These are phyloP conservation scores for Acanthoscelides obtectus DNA, from an alignment of 2,888 invertebrate genomes.

Conservation along the genomic window DNA sequence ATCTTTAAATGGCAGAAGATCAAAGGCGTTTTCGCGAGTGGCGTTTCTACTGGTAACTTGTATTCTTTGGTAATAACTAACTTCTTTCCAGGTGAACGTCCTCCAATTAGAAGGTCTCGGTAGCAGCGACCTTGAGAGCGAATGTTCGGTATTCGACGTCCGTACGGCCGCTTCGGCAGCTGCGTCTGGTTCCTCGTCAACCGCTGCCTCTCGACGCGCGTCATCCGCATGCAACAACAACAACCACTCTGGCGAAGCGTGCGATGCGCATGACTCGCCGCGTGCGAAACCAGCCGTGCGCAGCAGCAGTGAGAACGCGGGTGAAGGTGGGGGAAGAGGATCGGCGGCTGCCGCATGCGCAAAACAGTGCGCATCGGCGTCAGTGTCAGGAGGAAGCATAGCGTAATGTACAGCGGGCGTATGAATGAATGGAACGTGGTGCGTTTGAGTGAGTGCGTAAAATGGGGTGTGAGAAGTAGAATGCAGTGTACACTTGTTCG, in stretches of 20 bases:
- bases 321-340: slow-evolving; percentile 52
- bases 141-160: slow-evolving; percentile 57
- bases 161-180: slow-evolving; percentile 45
- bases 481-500: neutral
- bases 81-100: slow-evolving; percentile 40
- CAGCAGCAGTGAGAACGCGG: slow-evolving; percentile 53
- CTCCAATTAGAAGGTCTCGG: slow-evolving; percentile 52
- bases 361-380: neutral
- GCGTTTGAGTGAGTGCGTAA: neutral
- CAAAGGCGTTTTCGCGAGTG: too few species aligned
- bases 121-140: slow-evolving; percentile 57
- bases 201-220: slow-evolving; percentile 46
- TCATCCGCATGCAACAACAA: slow-evolving; percentile 51
- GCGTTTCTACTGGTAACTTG: too few species aligned
- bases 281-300: slow-evolving; percentile 48
- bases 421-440: too few species aligned
- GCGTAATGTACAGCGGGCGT: neutral
- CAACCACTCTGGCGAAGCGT: slow-evolving; percentile 31
- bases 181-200: slow-evolving; percentile 5
- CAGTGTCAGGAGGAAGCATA: neutral
- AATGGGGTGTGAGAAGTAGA: neutral
- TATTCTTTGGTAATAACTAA: too few species aligned
- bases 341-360: slow-evolving; percentile 54
- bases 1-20: too few species aligned
- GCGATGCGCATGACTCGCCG: slow-evolving; percentile 32